Base-by-base conservation (phyloP, 2,888 invertebrate genomes). In the Julus scandinavius region DNA sequence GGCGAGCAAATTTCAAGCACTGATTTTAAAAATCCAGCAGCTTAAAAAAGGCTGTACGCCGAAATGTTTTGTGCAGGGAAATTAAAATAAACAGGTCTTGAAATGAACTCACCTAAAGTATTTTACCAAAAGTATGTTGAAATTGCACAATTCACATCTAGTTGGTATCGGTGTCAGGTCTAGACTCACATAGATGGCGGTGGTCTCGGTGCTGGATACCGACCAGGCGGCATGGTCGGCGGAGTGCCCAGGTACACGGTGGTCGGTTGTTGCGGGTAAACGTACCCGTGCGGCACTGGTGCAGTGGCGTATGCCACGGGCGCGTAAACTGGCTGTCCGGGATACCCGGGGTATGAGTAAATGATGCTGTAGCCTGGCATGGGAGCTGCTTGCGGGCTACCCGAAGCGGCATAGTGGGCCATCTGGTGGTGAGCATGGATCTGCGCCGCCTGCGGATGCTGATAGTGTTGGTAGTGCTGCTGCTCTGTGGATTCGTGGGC, bases 261-360 rank as follows among this genome's bases (percentile, higher is more conserved):
- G 15, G 88, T 50, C 5, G 89, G 88, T 40, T 87, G 89, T 17
- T 89, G 89, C 20, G 89, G 88, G 85, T 89, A 89, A 13, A 89
- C 72, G 45, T 88, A 83, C 38, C 87, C 45, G 58, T 87, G 85
- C 7, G 88, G 41, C 20, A 87, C 58, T 58, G 80, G 86, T n/a
- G 84, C 50, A 1, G 88, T 45, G 17, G 88, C 58, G 15, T 88
- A 89, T 6, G 89, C 85, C 38, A 89, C 84, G 6, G 89, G 89
- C 6, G 89, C 87, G 83, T 88, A 89, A 11, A 89, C 86, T 4
- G 89, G 89, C 45, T 89, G 89, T 38, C 88, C 88, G n/a, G 89
- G 88, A 88, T 89, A 89, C 4, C 89, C 89, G 29, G 89, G 89
- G 87, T 89, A 89, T 5, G 89, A 89, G 80, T 89, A 89, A 29